Percentiles rank a stretch among this genome's conserved stretches.
These are phyloP conservation scores for Euura saliciscinereae DNA, from an alignment of 1,140 invertebrate genomes.

Conservation along the genomic window DNA sequence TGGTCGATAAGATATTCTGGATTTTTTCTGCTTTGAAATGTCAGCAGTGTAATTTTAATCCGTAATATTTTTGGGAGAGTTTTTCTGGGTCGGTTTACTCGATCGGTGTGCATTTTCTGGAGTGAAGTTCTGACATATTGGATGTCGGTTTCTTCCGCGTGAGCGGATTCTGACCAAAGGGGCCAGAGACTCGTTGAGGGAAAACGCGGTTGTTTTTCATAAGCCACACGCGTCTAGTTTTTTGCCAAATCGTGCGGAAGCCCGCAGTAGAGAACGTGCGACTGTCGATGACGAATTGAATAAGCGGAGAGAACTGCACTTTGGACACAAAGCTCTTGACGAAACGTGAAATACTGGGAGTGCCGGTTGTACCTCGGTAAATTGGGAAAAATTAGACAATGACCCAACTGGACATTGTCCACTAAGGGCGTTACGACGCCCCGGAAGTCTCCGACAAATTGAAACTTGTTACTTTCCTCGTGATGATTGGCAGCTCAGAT, in stretches of 20 bases:
- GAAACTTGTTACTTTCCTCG: background rate
- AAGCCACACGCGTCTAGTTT: conserved; percentile 45
- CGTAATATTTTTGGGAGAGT: too few relatives aligned
- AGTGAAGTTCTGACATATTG: background rate
- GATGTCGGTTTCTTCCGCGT: conserved; percentile 4
- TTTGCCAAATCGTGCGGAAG: conserved; percentile 59
- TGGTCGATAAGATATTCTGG: too few relatives aligned
- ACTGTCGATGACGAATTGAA: conserved; percentile 57
- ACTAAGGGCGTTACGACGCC: background rate
- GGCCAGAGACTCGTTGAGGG: background rate
- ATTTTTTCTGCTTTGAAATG: background rate
- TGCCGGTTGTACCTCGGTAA: background rate
- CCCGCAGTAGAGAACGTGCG: conserved; percentile 39
- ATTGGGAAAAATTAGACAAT: conserved; percentile 7
- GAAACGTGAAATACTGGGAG: background rate
- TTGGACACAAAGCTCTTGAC: background rate
- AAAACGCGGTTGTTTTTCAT: conserved; percentile 39
- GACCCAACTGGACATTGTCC: background rate
- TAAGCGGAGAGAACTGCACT: conserved; percentile 42
- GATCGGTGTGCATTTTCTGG: too few relatives aligned
- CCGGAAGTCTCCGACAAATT: conserved; percentile 1
- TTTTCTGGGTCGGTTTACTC: too few relatives aligned
- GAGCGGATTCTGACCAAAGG: background rate
- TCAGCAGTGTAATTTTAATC: too few relatives aligned
- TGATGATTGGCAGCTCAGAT: background rate